Percentiles rank a stretch among this genome's conserved stretches.
These are phyloP conservation scores for Pelosia muscerda DNA, from an alignment of 2,888 invertebrate species.

Conservation along the genomic window DNA sequence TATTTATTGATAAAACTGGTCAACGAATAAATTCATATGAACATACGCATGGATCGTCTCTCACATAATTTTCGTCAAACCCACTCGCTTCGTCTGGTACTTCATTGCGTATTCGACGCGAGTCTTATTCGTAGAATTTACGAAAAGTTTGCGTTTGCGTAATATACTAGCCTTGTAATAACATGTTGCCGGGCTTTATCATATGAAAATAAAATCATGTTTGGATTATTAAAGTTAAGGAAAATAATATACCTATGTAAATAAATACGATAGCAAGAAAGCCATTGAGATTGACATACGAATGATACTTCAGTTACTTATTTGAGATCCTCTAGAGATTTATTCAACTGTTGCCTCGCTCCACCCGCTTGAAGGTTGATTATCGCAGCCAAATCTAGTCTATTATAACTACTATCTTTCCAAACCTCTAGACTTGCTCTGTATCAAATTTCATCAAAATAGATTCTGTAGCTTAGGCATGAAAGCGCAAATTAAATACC, in stretches of 20 bases:
- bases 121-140: constrained; percentile 43
- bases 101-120: constrained; percentile 45
- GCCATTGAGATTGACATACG: background rate
- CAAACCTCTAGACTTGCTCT: no score
- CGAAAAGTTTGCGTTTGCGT: constrained; percentile 42
- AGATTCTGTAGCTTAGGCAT: no score
- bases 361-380: no score
- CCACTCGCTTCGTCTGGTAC: constrained; percentile 31
- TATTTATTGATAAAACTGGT: background rate
- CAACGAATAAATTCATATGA: background rate
- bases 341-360: no score
- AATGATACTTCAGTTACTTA: background rate
- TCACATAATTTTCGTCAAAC: constrained; percentile 1
- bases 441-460: no score
- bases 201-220: background rate
- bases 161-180: constrained; percentile 25
- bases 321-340: no score
- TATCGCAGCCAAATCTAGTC: no score
- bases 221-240: background rate
- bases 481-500: no score
- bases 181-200: constrained; percentile 18
- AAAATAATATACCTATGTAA: background rate
- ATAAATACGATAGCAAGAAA: background rate
- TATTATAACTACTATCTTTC: no score
- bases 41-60: background rate